Evolutionary conservation across 1,140 invertebrate genomes (phyloP).

Genomic region (Whitmania pigra): DNA sequence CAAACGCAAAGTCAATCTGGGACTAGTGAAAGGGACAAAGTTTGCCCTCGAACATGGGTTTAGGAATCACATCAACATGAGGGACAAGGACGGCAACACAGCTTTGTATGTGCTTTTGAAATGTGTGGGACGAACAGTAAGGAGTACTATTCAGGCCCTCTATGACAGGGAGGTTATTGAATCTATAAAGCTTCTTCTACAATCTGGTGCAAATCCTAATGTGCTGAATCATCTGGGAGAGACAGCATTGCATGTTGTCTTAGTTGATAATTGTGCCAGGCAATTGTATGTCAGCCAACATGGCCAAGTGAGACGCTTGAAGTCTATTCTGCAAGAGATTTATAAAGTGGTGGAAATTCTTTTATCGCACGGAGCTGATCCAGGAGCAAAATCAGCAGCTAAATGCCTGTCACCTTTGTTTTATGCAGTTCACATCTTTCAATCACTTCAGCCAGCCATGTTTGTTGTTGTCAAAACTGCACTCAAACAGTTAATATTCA

Average conservation of each 20-base stretch:
- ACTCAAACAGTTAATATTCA: conserved; percentile 21
- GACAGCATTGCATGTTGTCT: conserved; percentile 20
- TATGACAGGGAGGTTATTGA: conserved; percentile 23
- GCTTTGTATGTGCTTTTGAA: conserved; percentile 23
- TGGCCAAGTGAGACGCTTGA: conserved; percentile 23
- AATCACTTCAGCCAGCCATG: conserved; percentile 24
- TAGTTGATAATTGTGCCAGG: conserved; percentile 17
- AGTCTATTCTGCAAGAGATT: conserved; percentile 24
- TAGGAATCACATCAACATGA: conserved; percentile 23
- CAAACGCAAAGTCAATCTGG: conserved; percentile 21
- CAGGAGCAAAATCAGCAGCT: conserved; percentile 15
- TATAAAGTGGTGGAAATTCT: conserved; percentile 24
- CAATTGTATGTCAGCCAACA: conserved; percentile 24
- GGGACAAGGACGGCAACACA: conserved; percentile 24
- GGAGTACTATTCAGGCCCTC: conserved; percentile 20
- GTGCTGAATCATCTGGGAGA: conserved; percentile 22
- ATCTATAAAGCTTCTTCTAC: conserved; percentile 20
- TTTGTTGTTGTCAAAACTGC: conserved; percentile 25
- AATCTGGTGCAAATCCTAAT: conserved; percentile 23
- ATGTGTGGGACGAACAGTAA: conserved; percentile 22
- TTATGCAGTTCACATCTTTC: conserved; percentile 26
- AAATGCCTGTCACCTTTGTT: conserved; percentile 19
- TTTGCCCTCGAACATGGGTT: conserved; percentile 24
- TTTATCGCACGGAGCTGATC: conserved; percentile 22
- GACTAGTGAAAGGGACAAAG: conserved; percentile 23